Base-by-base conservation (phyloP, 37 sponge, comb jelly and placozoan species). In the Agelas oroides region DNA sequence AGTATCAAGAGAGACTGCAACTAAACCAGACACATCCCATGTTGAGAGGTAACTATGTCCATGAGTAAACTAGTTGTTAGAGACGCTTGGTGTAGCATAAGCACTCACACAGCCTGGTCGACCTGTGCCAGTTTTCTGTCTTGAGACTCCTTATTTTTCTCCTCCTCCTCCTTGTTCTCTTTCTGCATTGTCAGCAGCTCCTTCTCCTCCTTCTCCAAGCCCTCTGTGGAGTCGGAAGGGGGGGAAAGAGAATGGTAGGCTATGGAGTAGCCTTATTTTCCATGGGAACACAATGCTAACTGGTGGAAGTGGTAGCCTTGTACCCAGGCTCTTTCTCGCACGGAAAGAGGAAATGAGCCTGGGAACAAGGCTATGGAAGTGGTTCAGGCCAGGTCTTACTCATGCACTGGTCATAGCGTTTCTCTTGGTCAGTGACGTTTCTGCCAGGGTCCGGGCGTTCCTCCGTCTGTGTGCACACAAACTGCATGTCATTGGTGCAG, bases 351-450 rank as follows among this genome's bases (percentile, higher is more conserved):
- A 35, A 62, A 34, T 68, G 23, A 18, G 6, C 2, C 2, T 32
- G 20, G 35, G 2, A 68, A 19, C 17, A 30, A 19, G 62, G 46
- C 3, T 12, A 46, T 61, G 62, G 25, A 2, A 23, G 62, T 61
- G 62, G 62, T 61, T 23, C 2, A 13, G 5, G 1, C 24, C 24
- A 17, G 12, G 0, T 60, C 87, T 70, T 57, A 93, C 94, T 55
- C 56, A 97, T n/a, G 61, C 85, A 87, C 62, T 92, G 87, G 34
- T 60, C n/a, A 64, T 91, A 98, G 56, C 95, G 79, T 73, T 95
- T 96, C 81, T 98, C 95, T 46, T 95, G 94, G 72, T 98, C 99
- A 61, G 93, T 86, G 5, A 86, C 84, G 72, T 84, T 88, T 28
- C 90, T 89, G 34, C 87, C 95, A 1, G 91, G 85, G 40, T 98